Conservation (phyloP, 2,113 vertebrate species). For the Melanerpes formicivorus region DNA sequence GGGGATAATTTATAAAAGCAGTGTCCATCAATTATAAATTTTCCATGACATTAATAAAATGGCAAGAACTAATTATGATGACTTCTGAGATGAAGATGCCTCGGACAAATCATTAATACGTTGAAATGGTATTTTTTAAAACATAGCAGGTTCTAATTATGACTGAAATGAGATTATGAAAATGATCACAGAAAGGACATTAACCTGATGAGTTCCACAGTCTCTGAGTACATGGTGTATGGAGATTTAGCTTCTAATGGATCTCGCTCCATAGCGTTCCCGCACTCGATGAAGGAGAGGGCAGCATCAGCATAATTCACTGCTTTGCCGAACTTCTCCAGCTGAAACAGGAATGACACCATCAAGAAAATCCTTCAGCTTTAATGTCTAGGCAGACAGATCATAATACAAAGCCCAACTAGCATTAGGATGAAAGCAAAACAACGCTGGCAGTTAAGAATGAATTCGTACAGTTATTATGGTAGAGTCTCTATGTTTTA, state of each 20-base stretch:
- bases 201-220: constrained; percentile 98
- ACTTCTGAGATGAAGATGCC: constrained; percentile 78
- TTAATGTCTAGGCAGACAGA: not conserved
- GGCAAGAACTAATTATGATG: constrained; percentile 82
- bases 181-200: constrained; percentile 74
- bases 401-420: not conserved
- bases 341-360: constrained; percentile 78
- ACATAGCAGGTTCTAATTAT: constrained; percentile 76
- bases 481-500: not conserved
- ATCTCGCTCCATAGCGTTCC: constrained; percentile 97
- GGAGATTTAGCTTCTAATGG: constrained; percentile 97
- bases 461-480: not conserved
- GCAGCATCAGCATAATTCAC: constrained; percentile 97
- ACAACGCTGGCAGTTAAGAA: fast-evolving
- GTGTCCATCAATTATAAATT: constrained; percentile 83
- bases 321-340: constrained; percentile 97
- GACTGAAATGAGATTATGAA: constrained; percentile 76
- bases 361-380: constrained; percentile 21
- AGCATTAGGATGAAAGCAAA: constrained; percentile 18
- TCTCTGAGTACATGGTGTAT: constrained; percentile 98
- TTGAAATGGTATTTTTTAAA: constrained; percentile 77
- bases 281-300: constrained; percentile 97
- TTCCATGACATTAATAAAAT: constrained; percentile 83
- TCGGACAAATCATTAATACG: constrained; percentile 78
- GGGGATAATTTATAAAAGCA: constrained; percentile 80